Conservation (phyloP, 1,140 invertebrate genomes). For the Rhyzopertha dominica region DNA sequence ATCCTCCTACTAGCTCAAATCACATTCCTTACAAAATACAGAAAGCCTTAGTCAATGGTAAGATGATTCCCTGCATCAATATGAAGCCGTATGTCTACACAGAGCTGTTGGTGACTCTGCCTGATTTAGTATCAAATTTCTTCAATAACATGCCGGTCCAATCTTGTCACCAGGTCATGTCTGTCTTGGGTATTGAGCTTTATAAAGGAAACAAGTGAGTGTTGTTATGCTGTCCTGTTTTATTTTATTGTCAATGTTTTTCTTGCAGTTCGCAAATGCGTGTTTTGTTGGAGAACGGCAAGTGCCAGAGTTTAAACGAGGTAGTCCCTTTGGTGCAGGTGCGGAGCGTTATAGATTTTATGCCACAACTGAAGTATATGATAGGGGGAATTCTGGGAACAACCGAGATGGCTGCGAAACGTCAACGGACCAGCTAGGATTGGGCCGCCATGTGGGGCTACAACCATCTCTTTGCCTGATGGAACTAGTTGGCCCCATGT, state of each 20-base stretch:
- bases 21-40: slow-evolving; percentile 70
- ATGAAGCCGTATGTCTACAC: slow-evolving; percentile 75
- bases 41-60: slow-evolving; percentile 71
- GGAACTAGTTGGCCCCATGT: no score
- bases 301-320: slow-evolving; percentile 60
- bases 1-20: slow-evolving; percentile 53
- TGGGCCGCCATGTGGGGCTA: slow-evolving; percentile 42
- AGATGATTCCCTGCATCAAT: slow-evolving; percentile 79
- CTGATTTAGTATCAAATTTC: slow-evolving; percentile 73
- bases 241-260: slow-evolving; percentile 8
- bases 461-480: slow-evolving; percentile 10
- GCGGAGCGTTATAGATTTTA: slow-evolving; percentile 73
- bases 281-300: slow-evolving; percentile 66
- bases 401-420: slow-evolving; percentile 48
- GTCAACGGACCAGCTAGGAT: slow-evolving; percentile 59
- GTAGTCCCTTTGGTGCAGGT: slow-evolving; percentile 69
- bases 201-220: slow-evolving; percentile 77
- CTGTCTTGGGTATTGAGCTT: slow-evolving; percentile 70
- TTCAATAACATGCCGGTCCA: slow-evolving; percentile 68
- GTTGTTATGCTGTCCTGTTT: slow-evolving; percentile 9
- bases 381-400: slow-evolving; percentile 49
- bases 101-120: slow-evolving; percentile 75
- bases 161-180: slow-evolving; percentile 70
- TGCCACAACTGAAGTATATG: slow-evolving; percentile 83
- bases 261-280: slow-evolving; percentile 64